These are phyloP conservation scores for Sialia sialis DNA, from an alignment of 2,113 vertebrate species.

Conservation along the genomic window DNA sequence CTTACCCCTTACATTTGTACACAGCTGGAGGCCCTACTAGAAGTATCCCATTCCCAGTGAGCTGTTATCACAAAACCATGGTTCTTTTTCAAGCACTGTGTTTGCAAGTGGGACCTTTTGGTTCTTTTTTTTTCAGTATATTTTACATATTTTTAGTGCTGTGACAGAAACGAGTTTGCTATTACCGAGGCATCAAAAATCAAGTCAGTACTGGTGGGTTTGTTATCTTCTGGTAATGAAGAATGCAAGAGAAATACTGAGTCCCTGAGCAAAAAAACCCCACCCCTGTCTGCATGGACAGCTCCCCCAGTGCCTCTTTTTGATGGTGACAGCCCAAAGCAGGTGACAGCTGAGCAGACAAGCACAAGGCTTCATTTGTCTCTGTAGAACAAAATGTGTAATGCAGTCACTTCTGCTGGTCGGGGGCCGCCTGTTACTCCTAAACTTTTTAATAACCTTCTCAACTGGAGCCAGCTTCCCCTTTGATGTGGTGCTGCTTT, in stretches of 20 bases:
- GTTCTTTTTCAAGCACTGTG: background rate
- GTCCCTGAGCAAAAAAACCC: background rate
- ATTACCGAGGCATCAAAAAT: fast-evolving
- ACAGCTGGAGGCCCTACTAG: background rate
- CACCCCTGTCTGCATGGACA: background rate
- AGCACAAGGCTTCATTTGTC: background rate
- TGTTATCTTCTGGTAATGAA: background rate
- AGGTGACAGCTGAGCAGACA: background rate
- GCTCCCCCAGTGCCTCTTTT: background rate
- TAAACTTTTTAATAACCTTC: conserved; percentile 28
- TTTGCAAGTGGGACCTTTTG: background rate
- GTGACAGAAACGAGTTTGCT: background rate
- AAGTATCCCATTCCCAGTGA: background rate
- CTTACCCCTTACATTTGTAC: background rate
- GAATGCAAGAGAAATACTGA: background rate
- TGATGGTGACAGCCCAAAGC: background rate
- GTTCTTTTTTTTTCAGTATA: background rate
- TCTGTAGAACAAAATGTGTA: background rate
- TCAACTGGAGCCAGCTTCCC: background rate
- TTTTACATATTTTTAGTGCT: background rate
- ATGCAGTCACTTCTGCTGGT: background rate
- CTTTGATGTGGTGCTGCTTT: conserved; percentile 39
- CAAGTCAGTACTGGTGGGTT: background rate
- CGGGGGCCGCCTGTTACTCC: background rate
- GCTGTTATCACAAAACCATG: background rate